These are phyloP conservation scores for Neostethus bicornis DNA, from an alignment of 2,797 vertebrate species.

Conservation along the genomic window DNA sequence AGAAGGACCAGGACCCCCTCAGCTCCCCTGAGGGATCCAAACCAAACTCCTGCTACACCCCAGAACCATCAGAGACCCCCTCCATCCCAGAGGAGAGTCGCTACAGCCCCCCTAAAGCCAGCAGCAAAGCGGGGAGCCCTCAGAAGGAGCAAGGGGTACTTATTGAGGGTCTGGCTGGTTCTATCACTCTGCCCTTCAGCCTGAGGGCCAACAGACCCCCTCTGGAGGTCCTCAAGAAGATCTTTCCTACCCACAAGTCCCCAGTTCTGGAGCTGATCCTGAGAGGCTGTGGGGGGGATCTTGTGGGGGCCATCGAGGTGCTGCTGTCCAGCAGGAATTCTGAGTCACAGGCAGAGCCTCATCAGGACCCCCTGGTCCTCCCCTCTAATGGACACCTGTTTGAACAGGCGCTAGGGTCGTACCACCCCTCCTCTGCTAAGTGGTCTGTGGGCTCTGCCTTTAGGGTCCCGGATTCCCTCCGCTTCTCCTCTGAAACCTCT, in stretches of 20 bases:
- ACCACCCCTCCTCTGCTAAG: slow-evolving; percentile 92
- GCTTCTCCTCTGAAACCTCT: slow-evolving; percentile 86
- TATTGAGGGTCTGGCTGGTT: slow-evolving; percentile 91
- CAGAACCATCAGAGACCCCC: slow-evolving; percentile 86
- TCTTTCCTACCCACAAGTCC: slow-evolving; percentile 95
- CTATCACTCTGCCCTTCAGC: slow-evolving; percentile 90
- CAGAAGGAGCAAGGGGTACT: slow-evolving; percentile 86
- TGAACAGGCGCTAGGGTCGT: slow-evolving; percentile 90
- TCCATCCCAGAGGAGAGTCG: slow-evolving; percentile 82
- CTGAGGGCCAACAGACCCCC: slow-evolving; percentile 92
- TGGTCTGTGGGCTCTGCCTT: slow-evolving; percentile 98
- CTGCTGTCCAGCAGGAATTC: slow-evolving; percentile 89
- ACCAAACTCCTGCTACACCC: slow-evolving; percentile 87
- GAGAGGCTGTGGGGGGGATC: slow-evolving; percentile 92
- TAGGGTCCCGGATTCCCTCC: slow-evolving; percentile 91
- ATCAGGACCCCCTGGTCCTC: slow-evolving; percentile 82
- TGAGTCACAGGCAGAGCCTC: slow-evolving; percentile 67
- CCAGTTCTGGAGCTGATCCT: slow-evolving; percentile 94
- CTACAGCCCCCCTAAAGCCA: slow-evolving; percentile 81
- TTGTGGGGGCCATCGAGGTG: slow-evolving; percentile 95
- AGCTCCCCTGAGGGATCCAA: slow-evolving; percentile 90
- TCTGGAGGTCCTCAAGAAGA: slow-evolving; percentile 94
- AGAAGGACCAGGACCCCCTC: slow-evolving; percentile 88
- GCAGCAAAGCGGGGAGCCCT: slow-evolving; percentile 79
- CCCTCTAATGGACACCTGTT: slow-evolving; percentile 90